These are phyloP conservation scores for Anoura caudifer DNA, from an alignment of 2,113 vertebrate genomes.

Conservation along the genomic window DNA sequence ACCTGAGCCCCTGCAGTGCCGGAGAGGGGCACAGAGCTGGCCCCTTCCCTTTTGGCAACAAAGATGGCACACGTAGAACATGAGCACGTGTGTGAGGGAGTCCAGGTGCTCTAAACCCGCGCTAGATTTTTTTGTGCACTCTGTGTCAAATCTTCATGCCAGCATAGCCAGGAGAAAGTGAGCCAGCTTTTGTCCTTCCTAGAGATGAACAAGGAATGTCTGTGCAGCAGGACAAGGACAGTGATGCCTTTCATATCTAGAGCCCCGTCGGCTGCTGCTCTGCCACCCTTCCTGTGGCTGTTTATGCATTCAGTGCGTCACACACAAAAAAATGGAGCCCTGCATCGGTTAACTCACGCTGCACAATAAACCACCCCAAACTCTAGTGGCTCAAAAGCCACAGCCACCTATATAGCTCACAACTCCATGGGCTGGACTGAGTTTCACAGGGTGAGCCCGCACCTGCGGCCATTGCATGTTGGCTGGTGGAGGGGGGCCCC, in stretches of 20 bases:
- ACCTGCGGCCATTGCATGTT: background rate
- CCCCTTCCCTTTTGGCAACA: background rate
- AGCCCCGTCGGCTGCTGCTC: background rate
- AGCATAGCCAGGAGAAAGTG: background rate
- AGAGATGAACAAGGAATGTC: background rate
- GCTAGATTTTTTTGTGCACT: background rate
- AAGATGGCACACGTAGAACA: background rate
- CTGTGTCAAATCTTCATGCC: background rate
- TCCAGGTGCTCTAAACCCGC: background rate
- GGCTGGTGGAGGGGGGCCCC: background rate
- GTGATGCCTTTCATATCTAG: background rate
- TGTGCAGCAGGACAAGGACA: background rate
- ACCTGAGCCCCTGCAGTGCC: background rate
- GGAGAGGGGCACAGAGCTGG: background rate
- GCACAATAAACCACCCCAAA: background rate
- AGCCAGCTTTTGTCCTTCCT: background rate
- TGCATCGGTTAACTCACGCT: background rate
- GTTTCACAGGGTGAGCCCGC: no score
- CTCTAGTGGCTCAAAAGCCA: background rate
- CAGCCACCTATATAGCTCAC: background rate
- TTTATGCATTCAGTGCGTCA: background rate
- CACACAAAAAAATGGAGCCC: background rate
- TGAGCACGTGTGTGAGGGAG: background rate
- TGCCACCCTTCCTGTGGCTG: background rate
- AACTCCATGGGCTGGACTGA: background rate